These are phyloP conservation scores for Etheostoma nigrum DNA, from an alignment of 2,797 vertebrate genomes.

Conservation along the genomic window DNA sequence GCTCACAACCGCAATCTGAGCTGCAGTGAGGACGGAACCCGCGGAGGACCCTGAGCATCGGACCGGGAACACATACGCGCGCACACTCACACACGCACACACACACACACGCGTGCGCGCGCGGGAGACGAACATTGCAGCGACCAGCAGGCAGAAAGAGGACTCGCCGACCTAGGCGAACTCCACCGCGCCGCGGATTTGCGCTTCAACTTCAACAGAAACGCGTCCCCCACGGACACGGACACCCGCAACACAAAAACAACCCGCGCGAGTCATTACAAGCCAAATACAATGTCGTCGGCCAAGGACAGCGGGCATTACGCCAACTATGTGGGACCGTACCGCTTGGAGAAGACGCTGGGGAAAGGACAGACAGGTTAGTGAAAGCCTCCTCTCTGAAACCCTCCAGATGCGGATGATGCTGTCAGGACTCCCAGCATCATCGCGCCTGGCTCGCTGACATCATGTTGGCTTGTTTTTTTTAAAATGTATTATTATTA, in stretches of 20 bases:
- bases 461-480: slow-evolving; percentile 24
- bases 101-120: background rate
- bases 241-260: slow-evolving; percentile 9
- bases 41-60: slow-evolving; percentile 24
- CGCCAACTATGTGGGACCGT: slow-evolving; percentile 99
- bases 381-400: slow-evolving; percentile 66
- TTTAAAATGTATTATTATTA: background rate
- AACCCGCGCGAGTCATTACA: slow-evolving; percentile 3
- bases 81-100: background rate
- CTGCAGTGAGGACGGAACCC: slow-evolving; percentile 55
- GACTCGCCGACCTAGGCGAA: slow-evolving; percentile 66
- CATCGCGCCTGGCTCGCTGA: slow-evolving; percentile 43
- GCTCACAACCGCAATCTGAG: slow-evolving; percentile 62
- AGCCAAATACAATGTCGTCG: slow-evolving; percentile 88
- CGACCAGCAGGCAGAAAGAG: slow-evolving; percentile 52
- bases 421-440: slow-evolving; percentile 38
- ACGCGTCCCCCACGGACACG: slow-evolving; percentile 36
- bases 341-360: slow-evolving; percentile 98
- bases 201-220: slow-evolving; percentile 30
- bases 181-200: slow-evolving; percentile 71
- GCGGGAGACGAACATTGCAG: slow-evolving; percentile 51
- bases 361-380: slow-evolving; percentile 99
- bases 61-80: slow-evolving; percentile 30
- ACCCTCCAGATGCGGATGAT: slow-evolving; percentile 32
- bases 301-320: slow-evolving; percentile 97